Evolutionary conservation across 2,888 invertebrate genomes (phyloP).

Genomic region (Drosophila mayaguana): DNA sequence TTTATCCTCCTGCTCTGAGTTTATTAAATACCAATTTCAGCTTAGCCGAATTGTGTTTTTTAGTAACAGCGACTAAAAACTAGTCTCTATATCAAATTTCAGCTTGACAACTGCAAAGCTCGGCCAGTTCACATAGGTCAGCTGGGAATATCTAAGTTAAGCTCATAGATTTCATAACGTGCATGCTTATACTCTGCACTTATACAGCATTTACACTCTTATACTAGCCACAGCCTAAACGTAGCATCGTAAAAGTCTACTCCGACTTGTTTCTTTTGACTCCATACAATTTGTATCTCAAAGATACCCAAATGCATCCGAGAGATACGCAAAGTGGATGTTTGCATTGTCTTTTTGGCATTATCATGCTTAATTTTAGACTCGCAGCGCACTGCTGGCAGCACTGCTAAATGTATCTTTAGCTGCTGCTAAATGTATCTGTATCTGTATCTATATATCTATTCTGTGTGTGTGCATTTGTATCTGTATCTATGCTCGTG

Average conservation of each 20-base stretch:
- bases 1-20: too few species aligned
- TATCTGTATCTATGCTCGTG: constrained; percentile 11
- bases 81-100: not conserved
- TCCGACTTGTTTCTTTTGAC: not conserved
- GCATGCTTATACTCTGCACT: not conserved
- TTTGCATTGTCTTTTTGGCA: constrained; percentile 49
- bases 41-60: not conserved
- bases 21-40: not conserved
- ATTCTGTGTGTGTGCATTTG: constrained; percentile 7
- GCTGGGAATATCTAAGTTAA: not conserved
- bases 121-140: not conserved
- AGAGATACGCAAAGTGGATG: constrained; percentile 17
- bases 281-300: constrained; percentile 1
- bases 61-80: not conserved
- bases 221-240: rapidly evolving
- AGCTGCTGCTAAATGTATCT: constrained; percentile 10
- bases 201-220: not conserved
- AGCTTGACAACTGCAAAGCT: not conserved
- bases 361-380: constrained; percentile 63
- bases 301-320: constrained; percentile 31
- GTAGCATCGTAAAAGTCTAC: not conserved
- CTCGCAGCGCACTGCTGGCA: constrained; percentile 44
- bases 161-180: not conserved
- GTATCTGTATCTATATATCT: constrained; percentile 11
- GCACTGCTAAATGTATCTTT: constrained; percentile 26